phyloP scores from a whole-genome alignment of 2,113 vertebrate genomes.

The Cephalopholis sonnerati region DNA sequence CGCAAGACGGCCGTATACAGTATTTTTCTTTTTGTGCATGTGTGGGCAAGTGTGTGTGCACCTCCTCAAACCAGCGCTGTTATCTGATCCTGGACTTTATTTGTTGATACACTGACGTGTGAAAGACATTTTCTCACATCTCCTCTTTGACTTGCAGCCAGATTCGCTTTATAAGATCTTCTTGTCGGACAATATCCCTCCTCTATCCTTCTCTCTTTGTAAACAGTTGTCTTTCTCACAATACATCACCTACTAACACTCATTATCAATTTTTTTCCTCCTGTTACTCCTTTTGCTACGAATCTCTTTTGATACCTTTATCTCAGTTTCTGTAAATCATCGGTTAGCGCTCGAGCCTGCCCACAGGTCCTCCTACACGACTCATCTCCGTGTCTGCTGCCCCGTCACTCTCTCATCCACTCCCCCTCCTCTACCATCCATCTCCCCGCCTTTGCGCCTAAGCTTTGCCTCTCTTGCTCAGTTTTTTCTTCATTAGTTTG shows the following conservation, averaged over 20 bases:
- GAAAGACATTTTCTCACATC: slow-evolving; percentile 21
- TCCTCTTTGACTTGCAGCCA: slow-evolving; percentile 16
- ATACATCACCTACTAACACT: slow-evolving; percentile 19
- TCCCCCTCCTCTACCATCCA: slow-evolving; percentile 17
- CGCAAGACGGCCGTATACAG: slow-evolving; percentile 37
- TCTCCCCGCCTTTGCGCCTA: slow-evolving; percentile 12
- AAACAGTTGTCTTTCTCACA: slow-evolving; percentile 36
- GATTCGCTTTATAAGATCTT: not conserved
- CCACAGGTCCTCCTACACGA: slow-evolving; percentile 60
- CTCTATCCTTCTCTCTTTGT: not conserved
- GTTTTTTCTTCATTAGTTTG: slow-evolving; percentile 12
- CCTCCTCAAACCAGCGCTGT: slow-evolving; percentile 1
- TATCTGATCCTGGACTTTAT: slow-evolving; percentile 34
- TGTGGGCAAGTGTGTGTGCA: slow-evolving; percentile 1
- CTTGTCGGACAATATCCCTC: not conserved
- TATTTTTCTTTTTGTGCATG: slow-evolving; percentile 15
- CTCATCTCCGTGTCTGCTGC: slow-evolving; percentile 34
- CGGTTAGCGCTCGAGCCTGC: slow-evolving; percentile 6
- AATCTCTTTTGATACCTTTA: slow-evolving; percentile 23
- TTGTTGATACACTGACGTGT: slow-evolving; percentile 3
- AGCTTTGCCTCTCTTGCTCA: not conserved
- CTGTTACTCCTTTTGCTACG: not conserved
- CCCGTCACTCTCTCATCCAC: slow-evolving; percentile 25
- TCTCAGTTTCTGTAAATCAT: slow-evolving; percentile 48
- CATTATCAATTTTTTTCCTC: not conserved